Percentiles rank a stretch among this genome's conserved stretches.
These are phyloP conservation scores for Schizothorax lantsangensis DNA, from an alignment of 2,797 vertebrate species.

Conservation along the genomic window DNA sequence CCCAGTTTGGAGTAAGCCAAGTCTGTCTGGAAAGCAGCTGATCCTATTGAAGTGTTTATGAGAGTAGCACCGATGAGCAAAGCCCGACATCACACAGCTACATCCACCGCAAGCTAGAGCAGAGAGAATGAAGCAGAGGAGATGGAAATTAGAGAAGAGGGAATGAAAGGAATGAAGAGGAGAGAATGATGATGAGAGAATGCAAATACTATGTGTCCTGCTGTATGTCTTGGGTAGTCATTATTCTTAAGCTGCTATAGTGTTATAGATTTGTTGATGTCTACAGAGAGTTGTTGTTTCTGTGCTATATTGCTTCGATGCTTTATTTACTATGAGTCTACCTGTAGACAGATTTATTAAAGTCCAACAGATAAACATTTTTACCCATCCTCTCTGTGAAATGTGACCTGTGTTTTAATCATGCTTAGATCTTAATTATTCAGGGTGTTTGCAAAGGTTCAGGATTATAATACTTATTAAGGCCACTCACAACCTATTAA, in stretches of 20 bases:
- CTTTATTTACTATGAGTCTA: neutral
- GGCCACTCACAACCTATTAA: neutral
- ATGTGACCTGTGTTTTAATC: neutral
- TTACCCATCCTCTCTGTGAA: constrained; percentile 1
- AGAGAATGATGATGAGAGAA: constrained; percentile 22
- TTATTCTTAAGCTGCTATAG: neutral
- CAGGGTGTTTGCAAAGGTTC: neutral
- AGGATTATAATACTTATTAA: neutral
- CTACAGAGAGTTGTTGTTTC: neutral
- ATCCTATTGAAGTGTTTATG: constrained; percentile 28
- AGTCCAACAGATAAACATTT: neutral
- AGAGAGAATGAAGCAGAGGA: neutral
- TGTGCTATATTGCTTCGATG: neutral
- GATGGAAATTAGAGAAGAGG: constrained; percentile 9
- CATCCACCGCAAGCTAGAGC: neutral
- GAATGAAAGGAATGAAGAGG: neutral
- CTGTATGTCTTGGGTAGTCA: neutral
- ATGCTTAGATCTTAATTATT: neutral
- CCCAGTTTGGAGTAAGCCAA: constrained; percentile 12
- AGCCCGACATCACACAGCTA: neutral
- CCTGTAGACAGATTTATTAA: neutral
- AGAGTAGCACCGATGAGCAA: neutral
- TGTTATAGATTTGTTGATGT: constrained; percentile 11
- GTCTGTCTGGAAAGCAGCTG: constrained; percentile 32
- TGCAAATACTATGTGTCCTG: neutral